Conservation (phyloP, 1,140 invertebrate genomes). For the Atta texana region DNA sequence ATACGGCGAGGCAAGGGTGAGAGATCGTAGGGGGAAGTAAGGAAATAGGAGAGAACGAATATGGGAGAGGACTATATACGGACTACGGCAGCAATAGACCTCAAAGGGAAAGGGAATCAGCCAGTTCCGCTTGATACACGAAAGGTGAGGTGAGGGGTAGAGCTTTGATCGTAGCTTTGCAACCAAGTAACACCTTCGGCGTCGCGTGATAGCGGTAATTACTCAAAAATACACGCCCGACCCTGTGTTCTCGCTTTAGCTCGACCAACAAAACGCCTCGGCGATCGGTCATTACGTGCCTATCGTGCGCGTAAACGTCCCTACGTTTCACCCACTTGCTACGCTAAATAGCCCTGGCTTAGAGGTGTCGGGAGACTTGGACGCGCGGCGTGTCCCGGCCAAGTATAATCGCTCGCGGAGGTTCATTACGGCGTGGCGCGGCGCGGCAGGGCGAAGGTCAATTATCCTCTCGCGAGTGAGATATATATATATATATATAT, state of each 20-base stretch:
- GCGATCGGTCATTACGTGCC: slow-evolving; percentile 79
- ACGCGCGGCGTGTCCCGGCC: slow-evolving; percentile 39
- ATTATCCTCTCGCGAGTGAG: slow-evolving; percentile 53
- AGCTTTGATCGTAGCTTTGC: slow-evolving; percentile 64
- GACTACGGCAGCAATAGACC: slow-evolving; percentile 33
- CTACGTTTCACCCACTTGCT: slow-evolving; percentile 77
- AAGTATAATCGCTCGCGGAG: slow-evolving; percentile 46
- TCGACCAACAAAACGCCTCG: slow-evolving; percentile 80
- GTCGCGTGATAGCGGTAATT: slow-evolving; percentile 85
- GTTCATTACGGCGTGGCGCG: slow-evolving; percentile 38
- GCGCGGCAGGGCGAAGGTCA: slow-evolving; percentile 49
- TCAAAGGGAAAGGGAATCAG: slow-evolving; percentile 50
- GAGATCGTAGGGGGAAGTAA: slow-evolving; percentile 33
- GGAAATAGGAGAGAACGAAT: background rate
- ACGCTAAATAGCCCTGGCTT: slow-evolving; percentile 57
- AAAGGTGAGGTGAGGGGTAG: slow-evolving; percentile 8
- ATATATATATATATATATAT: slow-evolving; percentile 34
- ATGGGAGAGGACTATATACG: background rate
- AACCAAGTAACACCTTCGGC: slow-evolving; percentile 81
- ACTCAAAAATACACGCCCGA: slow-evolving; percentile 81
- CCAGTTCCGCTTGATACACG: slow-evolving; percentile 45
- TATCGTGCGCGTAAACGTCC: slow-evolving; percentile 84
- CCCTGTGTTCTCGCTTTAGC: slow-evolving; percentile 81
- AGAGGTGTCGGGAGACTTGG: slow-evolving; percentile 47
- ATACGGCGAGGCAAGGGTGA: slow-evolving; percentile 53